phyloP scores from a whole-genome alignment of 2,113 vertebrate genomes.

The Sarotherodon lohbergeri region DNA sequence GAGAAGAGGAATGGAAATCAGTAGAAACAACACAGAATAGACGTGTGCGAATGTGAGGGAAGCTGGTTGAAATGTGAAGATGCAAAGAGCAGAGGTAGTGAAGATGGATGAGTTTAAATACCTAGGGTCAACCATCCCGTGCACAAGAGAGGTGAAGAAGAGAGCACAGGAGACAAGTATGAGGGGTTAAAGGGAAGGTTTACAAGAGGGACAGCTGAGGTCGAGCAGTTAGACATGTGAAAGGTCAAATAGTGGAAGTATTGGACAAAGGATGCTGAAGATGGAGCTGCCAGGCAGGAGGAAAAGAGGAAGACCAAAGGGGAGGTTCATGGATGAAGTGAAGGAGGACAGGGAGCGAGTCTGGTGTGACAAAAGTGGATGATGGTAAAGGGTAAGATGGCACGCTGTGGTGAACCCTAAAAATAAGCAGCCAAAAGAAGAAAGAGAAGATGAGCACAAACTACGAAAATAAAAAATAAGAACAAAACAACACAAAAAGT shows the following conservation, averaged over 20 bases:
- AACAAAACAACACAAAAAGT: not conserved
- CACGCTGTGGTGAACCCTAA: not conserved
- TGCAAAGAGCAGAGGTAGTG: not conserved
- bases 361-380: not conserved
- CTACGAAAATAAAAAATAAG: not conserved
- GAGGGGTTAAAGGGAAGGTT: not conserved
- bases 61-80: not conserved
- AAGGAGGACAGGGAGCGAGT: not conserved
- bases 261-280: not conserved
- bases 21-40: not conserved
- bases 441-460: not conserved
- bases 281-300: not conserved
- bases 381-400: not conserved
- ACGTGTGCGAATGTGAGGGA: fast-evolving
- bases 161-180: not conserved
- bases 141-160: not conserved
- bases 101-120: not conserved
- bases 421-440: not conserved
- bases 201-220: not conserved
- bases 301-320: not conserved
- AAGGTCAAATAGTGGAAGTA: not conserved
- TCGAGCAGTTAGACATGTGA: not conserved
- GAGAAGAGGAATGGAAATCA: not conserved
- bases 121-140: not conserved
- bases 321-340: not conserved